Conservation (phyloP, 2,888 invertebrate species). For the Hedychridium roseum region DNA sequence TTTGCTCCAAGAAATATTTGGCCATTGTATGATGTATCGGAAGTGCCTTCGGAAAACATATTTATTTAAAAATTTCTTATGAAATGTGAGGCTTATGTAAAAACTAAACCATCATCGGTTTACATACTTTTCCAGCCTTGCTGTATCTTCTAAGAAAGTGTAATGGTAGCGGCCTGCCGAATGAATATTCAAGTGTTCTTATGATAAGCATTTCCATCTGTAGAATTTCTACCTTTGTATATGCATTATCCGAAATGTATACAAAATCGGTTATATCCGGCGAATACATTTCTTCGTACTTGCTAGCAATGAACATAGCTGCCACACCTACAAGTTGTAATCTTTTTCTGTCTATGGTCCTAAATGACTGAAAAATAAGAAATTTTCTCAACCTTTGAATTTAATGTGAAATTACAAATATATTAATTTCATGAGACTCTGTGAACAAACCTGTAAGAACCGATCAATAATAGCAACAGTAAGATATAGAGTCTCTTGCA, state of each 20-base stretch:
- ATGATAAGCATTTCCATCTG: slow-evolving; percentile 85
- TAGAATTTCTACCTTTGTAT: slow-evolving; percentile 79
- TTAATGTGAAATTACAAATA: slow-evolving; percentile 2
- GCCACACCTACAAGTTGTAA: slow-evolving; percentile 91
- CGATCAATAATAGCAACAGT: slow-evolving; percentile 89
- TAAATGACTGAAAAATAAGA: slow-evolving; percentile 66
- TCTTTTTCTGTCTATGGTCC: slow-evolving; percentile 72
- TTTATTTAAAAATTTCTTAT: not conserved
- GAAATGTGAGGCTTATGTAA: not conserved
- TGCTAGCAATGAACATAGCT: slow-evolving; percentile 89
- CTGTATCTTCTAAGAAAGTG: slow-evolving; percentile 87
- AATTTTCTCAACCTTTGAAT: slow-evolving; percentile 19
- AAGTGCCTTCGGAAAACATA: slow-evolving; percentile 67
- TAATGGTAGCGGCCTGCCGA: slow-evolving; percentile 87
- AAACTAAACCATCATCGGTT: not conserved
- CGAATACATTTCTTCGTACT: slow-evolving; percentile 93
- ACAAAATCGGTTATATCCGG: slow-evolving; percentile 90
- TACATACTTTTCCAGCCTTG: slow-evolving; percentile 65
- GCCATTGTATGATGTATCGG: slow-evolving; percentile 79
- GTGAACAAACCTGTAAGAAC: slow-evolving; percentile 77
- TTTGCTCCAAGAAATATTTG: slow-evolving; percentile 90
- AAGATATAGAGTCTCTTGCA: slow-evolving; percentile 89
- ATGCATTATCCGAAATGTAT: slow-evolving; percentile 89
- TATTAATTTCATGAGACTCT: not conserved
- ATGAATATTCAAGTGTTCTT: slow-evolving; percentile 77